phyloP scores from a whole-genome alignment of 2,113 vertebrate species.

The Odocoileus hemionus region DNA sequence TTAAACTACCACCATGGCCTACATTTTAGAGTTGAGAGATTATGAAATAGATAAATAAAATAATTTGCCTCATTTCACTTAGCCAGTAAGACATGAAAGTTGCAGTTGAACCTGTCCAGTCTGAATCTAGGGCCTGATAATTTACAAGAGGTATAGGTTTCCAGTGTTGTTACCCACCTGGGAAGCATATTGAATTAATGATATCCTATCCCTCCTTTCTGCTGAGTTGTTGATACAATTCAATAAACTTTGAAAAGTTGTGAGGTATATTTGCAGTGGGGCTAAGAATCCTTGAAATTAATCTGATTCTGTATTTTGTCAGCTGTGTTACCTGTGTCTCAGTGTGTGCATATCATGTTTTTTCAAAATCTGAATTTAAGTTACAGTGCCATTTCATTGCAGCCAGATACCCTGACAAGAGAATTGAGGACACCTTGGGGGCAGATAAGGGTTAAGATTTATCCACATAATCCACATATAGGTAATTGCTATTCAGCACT shows the following conservation, averaged over 20 bases:
- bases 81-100: neutral
- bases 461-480: neutral
- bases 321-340: neutral
- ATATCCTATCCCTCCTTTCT: neutral
- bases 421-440: neutral
- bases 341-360: neutral
- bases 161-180: neutral
- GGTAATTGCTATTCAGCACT: neutral
- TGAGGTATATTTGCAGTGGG: neutral
- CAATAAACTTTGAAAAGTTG: neutral
- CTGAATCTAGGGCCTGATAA: neutral
- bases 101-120: neutral
- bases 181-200: neutral
- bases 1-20: neutral
- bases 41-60: neutral
- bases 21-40: neutral
- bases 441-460: neutral
- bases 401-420: neutral
- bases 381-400: neutral
- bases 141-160: neutral
- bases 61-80: neutral
- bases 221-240: neutral
- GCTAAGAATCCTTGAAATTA: neutral
- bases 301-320: neutral
- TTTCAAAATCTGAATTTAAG: neutral